phyloP scores from a whole-genome alignment of 2,113 vertebrate genomes.

The Antidorcas marsupialis region DNA sequence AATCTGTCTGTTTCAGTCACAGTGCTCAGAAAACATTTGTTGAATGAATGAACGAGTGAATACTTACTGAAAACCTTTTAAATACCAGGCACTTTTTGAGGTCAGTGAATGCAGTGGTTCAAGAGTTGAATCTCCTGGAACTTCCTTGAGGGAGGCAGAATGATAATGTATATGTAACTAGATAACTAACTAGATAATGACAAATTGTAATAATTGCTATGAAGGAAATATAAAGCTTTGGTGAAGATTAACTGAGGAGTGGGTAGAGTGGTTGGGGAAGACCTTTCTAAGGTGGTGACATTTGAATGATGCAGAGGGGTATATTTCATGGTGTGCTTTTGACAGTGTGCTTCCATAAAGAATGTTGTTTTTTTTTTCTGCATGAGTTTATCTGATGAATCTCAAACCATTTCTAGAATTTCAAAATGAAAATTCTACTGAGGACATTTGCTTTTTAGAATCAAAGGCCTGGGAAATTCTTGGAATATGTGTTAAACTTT shows the following conservation, averaged over 20 bases:
- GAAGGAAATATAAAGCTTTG: neutral
- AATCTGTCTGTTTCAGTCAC: neutral
- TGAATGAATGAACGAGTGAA: neutral
- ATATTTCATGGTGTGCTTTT: neutral
- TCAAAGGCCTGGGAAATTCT: neutral
- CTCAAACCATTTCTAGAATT: conserved; percentile 13
- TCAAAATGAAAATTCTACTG: conserved; percentile 3
- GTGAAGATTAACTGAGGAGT: neutral
- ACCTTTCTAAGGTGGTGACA: neutral
- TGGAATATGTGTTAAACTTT: neutral
- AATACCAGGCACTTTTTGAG: neutral
- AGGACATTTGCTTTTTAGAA: neutral
- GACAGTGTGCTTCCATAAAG: neutral
- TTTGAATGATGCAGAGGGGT: neutral
- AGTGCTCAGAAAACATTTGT: neutral
- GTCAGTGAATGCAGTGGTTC: neutral
- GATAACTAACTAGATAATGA: neutral
- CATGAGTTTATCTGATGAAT: neutral
- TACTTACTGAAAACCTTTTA: neutral
- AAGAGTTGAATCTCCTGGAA: neutral
- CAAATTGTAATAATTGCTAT: neutral
- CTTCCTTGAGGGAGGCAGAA: neutral
- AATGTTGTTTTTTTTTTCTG: neutral
- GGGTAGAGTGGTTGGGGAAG: neutral
- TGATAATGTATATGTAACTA: neutral